Percentiles rank a stretch among this genome's conserved stretches.
phyloP scores from a whole-genome alignment of 1,140 invertebrate species.

The Heliconius melpomene region DNA sequence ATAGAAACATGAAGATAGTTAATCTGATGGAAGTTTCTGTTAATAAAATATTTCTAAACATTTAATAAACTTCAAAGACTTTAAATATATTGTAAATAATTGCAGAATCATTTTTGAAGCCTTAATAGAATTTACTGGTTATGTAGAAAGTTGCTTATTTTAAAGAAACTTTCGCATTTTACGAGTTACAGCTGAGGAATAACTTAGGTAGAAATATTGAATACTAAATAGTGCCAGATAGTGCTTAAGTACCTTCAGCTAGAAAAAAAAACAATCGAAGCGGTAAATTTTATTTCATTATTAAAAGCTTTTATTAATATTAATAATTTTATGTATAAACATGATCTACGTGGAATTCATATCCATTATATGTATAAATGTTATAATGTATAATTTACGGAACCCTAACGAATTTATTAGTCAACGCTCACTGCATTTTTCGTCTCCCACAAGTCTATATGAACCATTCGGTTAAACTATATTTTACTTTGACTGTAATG shows the following conservation, averaged over 20 bases:
- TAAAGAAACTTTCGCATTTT: background rate
- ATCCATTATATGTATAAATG: background rate
- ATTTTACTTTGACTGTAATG: conserved; percentile 15
- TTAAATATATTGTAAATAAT: background rate
- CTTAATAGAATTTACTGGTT: background rate
- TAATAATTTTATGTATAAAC: no score
- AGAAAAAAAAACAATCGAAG: background rate
- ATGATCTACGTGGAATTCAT: no score
- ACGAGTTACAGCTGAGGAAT: background rate
- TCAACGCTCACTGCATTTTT: background rate
- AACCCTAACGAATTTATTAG: background rate
- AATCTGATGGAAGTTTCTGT: no score
- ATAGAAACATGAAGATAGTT: no score
- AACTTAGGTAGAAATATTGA: background rate
- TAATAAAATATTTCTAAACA: no score
- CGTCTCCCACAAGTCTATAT: background rate
- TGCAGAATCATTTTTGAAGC: background rate
- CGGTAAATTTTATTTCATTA: no score
- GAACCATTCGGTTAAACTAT: background rate
- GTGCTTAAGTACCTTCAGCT: background rate
- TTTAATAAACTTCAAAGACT: background rate
- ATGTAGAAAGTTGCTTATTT: background rate
- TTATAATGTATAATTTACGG: background rate
- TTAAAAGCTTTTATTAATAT: no score
- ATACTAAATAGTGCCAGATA: background rate